Conservation (phyloP, 2,113 vertebrate species). For the Pan troglodytes region NHGRI_mPanTro3-v2.1_pri NC_072403.2:138133001-138133500, state of each 20-base stretch:
- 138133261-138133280: not conserved
- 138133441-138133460: not conserved
- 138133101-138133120: too few species aligned
- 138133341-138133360: not conserved
- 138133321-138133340: not conserved
- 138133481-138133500: not conserved
- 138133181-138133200: too few species aligned
- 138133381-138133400: not conserved
- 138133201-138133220: too few species aligned
- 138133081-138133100: too few species aligned
- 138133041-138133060: too few species aligned
- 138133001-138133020: too few species aligned
- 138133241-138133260: not conserved
- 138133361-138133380: not conserved
- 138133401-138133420: not conserved
- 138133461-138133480: not conserved
- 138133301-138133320: not conserved
- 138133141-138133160: too few species aligned
- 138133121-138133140: too few species aligned
- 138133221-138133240: too few species aligned
- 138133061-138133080: too few species aligned
- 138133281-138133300: not conserved
- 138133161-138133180: too few species aligned
- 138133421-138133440: not conserved
- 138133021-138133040: too few species aligned